These are phyloP conservation scores for Ibidorhyncha struthersii DNA, from an alignment of 2,113 vertebrate genomes.

Conservation along the genomic window DNA sequence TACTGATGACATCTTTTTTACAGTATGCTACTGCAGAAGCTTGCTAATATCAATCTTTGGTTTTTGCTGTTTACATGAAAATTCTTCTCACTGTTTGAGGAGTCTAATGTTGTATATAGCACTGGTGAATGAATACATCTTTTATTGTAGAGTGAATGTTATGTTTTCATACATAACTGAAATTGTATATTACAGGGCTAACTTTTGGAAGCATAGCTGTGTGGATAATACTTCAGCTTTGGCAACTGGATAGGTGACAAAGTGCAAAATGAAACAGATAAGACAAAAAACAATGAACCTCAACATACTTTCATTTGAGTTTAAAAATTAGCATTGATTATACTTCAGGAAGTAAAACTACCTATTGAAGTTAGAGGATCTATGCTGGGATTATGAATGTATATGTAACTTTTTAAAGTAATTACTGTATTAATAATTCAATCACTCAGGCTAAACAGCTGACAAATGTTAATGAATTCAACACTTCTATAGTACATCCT, in stretches of 20 bases:
- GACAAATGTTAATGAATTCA: conserved; percentile 11
- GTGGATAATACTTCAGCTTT: background rate
- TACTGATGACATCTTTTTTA: background rate
- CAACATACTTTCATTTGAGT: background rate
- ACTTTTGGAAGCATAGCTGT: background rate
- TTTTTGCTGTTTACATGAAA: background rate
- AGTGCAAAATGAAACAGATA: background rate
- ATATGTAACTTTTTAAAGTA: background rate
- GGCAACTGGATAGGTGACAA: background rate
- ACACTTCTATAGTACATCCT: background rate
- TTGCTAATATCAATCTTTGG: background rate
- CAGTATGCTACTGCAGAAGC: background rate
- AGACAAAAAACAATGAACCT: background rate
- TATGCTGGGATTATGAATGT: background rate
- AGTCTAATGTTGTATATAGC: background rate
- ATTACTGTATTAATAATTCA: conserved; percentile 8
- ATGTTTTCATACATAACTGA: background rate
- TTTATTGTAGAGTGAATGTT: background rate
- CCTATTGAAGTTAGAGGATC: background rate
- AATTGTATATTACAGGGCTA: background rate
- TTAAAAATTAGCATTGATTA: background rate
- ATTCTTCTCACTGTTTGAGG: background rate
- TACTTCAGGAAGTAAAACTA: background rate
- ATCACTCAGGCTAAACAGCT: background rate
- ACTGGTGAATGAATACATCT: background rate